phyloP scores from a whole-genome alignment of 2,113 vertebrate species.

The Sphaerodactylus townsendi region DNA sequence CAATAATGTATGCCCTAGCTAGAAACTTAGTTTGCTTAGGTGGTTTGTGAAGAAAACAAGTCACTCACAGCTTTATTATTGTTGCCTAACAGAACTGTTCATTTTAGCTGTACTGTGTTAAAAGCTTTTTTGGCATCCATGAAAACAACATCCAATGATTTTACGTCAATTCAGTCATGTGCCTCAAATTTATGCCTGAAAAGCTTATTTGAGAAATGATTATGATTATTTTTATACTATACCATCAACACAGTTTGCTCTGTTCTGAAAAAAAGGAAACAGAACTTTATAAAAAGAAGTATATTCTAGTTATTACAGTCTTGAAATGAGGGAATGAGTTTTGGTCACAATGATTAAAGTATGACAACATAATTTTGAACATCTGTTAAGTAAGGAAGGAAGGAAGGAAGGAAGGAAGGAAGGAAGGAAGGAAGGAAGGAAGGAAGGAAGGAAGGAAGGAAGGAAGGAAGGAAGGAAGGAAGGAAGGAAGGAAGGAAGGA shows the following conservation, averaged over 20 bases:
- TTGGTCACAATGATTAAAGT: neutral
- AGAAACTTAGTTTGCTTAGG: conserved; percentile 1
- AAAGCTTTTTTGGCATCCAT: conserved; percentile 14
- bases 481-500: neutral
- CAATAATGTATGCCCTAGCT: neutral
- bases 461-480: neutral
- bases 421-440: neutral
- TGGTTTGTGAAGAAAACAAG: neutral
- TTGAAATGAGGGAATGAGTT: neutral
- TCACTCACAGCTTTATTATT: neutral
- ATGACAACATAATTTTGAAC: neutral
- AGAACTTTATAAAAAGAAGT: neutral
- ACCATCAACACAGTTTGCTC: neutral
- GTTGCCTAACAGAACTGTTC: neutral
- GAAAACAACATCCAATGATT: conserved; percentile 7
- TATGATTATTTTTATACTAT: conserved; percentile 3
- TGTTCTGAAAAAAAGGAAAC: neutral
- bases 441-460: neutral
- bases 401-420: neutral
- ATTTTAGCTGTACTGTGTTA: neutral
- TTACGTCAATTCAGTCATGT: neutral
- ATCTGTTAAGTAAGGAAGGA: neutral
- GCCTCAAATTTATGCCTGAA: neutral
- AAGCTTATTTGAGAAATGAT: neutral
- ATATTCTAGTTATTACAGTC: neutral